phyloP scores from a whole-genome alignment of 2,888 invertebrate genomes.

The Pardosa pseudoannulata region DNA sequence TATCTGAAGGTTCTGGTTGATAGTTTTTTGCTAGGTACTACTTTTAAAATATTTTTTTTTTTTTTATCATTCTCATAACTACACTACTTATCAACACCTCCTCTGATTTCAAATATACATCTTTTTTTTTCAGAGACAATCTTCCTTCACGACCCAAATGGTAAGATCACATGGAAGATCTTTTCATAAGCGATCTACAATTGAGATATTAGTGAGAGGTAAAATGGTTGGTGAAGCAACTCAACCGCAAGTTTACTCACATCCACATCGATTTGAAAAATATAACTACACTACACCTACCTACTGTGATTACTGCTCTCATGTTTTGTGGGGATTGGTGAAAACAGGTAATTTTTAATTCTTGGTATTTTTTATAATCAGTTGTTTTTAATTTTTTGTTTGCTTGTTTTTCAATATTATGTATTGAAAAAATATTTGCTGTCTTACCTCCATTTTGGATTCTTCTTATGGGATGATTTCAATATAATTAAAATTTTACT shows the following conservation, averaged over 20 bases:
- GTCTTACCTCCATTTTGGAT: no score
- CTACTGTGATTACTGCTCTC: slow-evolving; percentile 92
- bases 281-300: slow-evolving; percentile 91
- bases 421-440: no score
- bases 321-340: slow-evolving; percentile 93
- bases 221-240: slow-evolving; percentile 80
- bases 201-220: slow-evolving; percentile 92
- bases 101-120: no score
- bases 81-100: no score
- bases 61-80: no score
- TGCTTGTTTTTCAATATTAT: background rate
- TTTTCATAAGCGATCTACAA: slow-evolving; percentile 91
- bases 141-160: slow-evolving; percentile 90
- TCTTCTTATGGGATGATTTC: no score
- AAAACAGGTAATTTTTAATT: slow-evolving; percentile 81
- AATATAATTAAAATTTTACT: no score
- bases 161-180: slow-evolving; percentile 90
- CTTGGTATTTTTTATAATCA: background rate
- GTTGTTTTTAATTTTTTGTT: slow-evolving; percentile 74
- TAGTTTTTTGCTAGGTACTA: no score
- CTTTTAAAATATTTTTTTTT: no score
- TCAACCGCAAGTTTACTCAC: slow-evolving; percentile 80
- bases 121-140: slow-evolving; percentile 83
- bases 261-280: slow-evolving; percentile 89
- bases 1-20: no score